A percentile compares a stretch with the other conserved stretches of the same genome.
phyloP scores from a whole-genome alignment of 2,888 invertebrate species.

The Euplexia lucipara region DNA sequence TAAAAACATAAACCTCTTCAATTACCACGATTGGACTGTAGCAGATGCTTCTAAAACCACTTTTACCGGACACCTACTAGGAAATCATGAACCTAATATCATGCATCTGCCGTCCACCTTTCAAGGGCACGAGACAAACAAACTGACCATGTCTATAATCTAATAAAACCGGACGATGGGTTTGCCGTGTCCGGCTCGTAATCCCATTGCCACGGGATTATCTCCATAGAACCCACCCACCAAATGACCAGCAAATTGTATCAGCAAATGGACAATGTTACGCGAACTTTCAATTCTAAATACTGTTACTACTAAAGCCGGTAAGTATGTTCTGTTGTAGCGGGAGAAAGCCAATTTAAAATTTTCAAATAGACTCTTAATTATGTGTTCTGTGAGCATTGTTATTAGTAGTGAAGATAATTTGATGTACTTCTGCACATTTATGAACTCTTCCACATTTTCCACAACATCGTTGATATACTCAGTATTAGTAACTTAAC shows the following conservation, averaged over 20 bases:
- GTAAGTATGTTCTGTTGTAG: constrained; percentile 34
- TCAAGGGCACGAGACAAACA: constrained; percentile 67
- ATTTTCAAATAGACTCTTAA: constrained; percentile 13
- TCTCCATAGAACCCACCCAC: constrained; percentile 59
- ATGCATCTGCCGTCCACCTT: constrained; percentile 69
- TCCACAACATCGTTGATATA: neutral
- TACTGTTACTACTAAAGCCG: constrained; percentile 19
- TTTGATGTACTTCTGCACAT: constrained; percentile 11
- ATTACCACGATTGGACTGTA: neutral
- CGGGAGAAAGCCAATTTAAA: constrained; percentile 26
- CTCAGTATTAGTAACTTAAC: neutral
- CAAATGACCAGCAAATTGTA: constrained; percentile 72
- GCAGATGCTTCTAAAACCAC: neutral
- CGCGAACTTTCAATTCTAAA: constrained; percentile 32
- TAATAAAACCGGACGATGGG: constrained; percentile 79
- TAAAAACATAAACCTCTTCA: neutral
- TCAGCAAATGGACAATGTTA: constrained; percentile 41
- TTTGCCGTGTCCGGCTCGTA: constrained; percentile 81
- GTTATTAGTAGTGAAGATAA: neutral
- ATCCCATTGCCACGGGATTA: constrained; percentile 85
- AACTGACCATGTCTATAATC: constrained; percentile 77
- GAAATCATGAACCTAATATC: constrained; percentile 57
- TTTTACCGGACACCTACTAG: constrained; percentile 52
- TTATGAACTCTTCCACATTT: constrained; percentile 12
- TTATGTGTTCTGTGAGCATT: constrained; percentile 5